These are phyloP conservation scores for Brachionus calyciflorus DNA, from an alignment of 1,140 invertebrate genomes.

Conservation along the genomic window DNA sequence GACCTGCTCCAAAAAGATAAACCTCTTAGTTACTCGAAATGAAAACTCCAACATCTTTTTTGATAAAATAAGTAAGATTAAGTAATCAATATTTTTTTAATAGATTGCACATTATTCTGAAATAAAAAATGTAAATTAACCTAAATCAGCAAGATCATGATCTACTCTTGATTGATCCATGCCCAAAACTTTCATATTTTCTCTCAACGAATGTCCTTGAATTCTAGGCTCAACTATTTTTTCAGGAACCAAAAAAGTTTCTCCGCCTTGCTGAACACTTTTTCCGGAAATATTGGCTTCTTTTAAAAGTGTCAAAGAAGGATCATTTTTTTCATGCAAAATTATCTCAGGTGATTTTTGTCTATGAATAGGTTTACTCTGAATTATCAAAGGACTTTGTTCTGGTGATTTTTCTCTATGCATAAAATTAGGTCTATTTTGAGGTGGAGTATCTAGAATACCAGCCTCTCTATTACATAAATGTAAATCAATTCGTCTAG, in stretches of 20 bases:
- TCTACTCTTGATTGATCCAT: not conserved
- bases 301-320: too few species aligned
- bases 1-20: too few species aligned
- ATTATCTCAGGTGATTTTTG: too few species aligned
- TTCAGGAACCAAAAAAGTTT: not conserved
- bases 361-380: too few species aligned
- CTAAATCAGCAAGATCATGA: slow-evolving; percentile 29
- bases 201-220: not conserved
- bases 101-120: not conserved
- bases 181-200: slow-evolving; percentile 17
- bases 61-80: not conserved
- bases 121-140: not conserved
- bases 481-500: slow-evolving; percentile 22
- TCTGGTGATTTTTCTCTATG: not conserved
- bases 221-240: not conserved
- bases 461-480: slow-evolving; percentile 16
- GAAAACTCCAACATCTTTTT: too few species aligned
- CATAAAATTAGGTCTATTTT: not conserved
- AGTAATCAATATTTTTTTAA: not conserved
- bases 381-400: not conserved
- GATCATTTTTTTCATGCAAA: too few species aligned
- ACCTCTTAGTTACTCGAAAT: too few species aligned
- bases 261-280: not conserved
- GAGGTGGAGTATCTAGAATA: slow-evolving; percentile 30
- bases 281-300: too few species aligned